These are phyloP conservation scores for Peromyscus attwateri DNA, from an alignment of 2,797 vertebrate genomes.

Conservation along the genomic window DNA sequence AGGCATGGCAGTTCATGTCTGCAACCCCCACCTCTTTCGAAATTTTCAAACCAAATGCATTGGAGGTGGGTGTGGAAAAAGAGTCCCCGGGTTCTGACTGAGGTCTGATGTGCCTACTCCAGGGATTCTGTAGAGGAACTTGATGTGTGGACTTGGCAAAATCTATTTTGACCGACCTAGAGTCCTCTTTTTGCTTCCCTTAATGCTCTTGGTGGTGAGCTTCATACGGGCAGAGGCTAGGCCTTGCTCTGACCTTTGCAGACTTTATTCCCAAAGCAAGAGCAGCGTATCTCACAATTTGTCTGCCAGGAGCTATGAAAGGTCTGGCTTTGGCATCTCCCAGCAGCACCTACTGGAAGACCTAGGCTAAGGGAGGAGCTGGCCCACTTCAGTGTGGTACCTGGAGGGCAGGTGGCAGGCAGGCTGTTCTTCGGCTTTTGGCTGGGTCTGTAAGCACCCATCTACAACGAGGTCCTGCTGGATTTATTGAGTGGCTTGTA, in stretches of 20 bases:
- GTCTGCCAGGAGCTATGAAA: rapidly evolving
- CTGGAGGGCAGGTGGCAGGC: not conserved
- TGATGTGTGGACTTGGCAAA: slow-evolving; percentile 70
- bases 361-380: not conserved
- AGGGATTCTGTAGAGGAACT: slow-evolving; percentile 65
- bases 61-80: not conserved
- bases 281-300: not conserved
- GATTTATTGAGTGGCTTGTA: not conserved
- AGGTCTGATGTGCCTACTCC: not conserved
- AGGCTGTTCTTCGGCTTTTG: not conserved
- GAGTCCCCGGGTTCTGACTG: not conserved
- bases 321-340: not conserved
- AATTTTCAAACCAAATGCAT: not conserved
- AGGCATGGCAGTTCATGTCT: not conserved
- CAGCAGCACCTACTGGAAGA: not conserved
- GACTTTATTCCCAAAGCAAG: not conserved
- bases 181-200: slow-evolving; percentile 73
- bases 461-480: slow-evolving; percentile 26
- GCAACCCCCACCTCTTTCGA: not conserved
- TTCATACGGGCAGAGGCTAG: slow-evolving; percentile 38
- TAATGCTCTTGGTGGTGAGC: slow-evolving; percentile 30
- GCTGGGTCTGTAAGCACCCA: not conserved
- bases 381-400: not conserved
- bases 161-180: slow-evolving; percentile 70
- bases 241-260: not conserved